Evolutionary conservation across 2,888 invertebrate species (phyloP).

Genomic region (Ormia ochracea): DNA sequence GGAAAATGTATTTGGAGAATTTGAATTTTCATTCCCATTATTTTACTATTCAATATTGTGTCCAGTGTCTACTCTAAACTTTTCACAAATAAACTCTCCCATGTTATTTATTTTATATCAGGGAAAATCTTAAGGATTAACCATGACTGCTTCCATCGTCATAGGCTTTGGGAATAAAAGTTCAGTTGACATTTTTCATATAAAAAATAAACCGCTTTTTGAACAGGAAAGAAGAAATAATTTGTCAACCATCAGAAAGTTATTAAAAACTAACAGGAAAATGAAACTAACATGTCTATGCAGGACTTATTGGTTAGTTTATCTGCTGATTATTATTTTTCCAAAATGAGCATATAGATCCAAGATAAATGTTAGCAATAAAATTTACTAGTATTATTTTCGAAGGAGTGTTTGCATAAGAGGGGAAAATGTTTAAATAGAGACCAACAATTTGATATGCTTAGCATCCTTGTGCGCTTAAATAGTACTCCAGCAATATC

Average conservation of each 20-base stretch:
- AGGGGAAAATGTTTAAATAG: not conserved
- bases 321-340: too few relatives aligned
- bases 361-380: too few relatives aligned
- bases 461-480: not conserved
- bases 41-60: too few relatives aligned
- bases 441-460: not conserved
- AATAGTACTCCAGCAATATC: not conserved
- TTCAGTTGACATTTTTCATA: constrained; percentile 27
- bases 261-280: not conserved
- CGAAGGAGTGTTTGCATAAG: too few relatives aligned
- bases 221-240: constrained; percentile 16
- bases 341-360: too few relatives aligned
- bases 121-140: constrained; percentile 39
- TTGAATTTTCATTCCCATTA: too few relatives aligned
- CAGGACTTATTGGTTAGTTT: too few relatives aligned
- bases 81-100: not conserved
- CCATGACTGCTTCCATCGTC: constrained; percentile 41
- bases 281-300: too few relatives aligned
- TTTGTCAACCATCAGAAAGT: not conserved
- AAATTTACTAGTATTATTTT: too few relatives aligned
- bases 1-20: too few relatives aligned
- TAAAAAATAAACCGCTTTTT: constrained; percentile 39
- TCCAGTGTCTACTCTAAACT: not conserved
- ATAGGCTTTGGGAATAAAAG: constrained; percentile 40
- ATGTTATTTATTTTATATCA: not conserved